Percentiles rank a stretch among this genome's conserved stretches.
These are phyloP conservation scores for Blera fallax DNA, from an alignment of 2,888 invertebrate genomes.

Conservation along the genomic window DNA sequence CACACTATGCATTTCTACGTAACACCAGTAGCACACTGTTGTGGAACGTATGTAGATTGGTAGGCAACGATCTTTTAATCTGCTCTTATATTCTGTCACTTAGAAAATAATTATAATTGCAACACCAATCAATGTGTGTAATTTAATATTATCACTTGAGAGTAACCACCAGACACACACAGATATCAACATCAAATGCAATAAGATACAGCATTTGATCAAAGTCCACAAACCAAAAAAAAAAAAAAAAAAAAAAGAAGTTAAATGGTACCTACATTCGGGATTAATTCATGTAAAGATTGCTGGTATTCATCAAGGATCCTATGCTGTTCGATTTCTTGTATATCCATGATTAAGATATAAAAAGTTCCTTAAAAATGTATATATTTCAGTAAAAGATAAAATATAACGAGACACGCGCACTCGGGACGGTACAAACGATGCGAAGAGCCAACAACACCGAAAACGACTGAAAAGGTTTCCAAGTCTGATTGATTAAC, in stretches of 20 bases:
- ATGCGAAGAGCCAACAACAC: conserved; percentile 62
- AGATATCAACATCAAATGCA: conserved; percentile 14
- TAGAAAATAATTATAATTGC: conserved; percentile 11
- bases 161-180: conserved; percentile 6
- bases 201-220: conserved; percentile 36
- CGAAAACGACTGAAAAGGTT: conserved; percentile 68
- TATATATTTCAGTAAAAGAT: neutral
- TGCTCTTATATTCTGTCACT: conserved; percentile 36
- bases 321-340: conserved; percentile 77
- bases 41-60: neutral
- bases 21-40: conserved; percentile 57
- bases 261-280: conserved; percentile 77
- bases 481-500: conserved; percentile 66
- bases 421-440: conserved; percentile 22
- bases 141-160: conserved; percentile 27
- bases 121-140: conserved; percentile 23
- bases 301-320: conserved; percentile 78
- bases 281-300: conserved; percentile 78
- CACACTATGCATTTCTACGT: conserved; percentile 59
- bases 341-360: conserved; percentile 75
- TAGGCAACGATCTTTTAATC: conserved; percentile 29
- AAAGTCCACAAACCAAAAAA: conserved; percentile 18
- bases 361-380: neutral
- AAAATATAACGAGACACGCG: conserved; percentile 8
- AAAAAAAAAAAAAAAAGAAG: neutral